phyloP scores from a whole-genome alignment of 2,113 vertebrate species.

The Ardeotis arabs region DNA sequence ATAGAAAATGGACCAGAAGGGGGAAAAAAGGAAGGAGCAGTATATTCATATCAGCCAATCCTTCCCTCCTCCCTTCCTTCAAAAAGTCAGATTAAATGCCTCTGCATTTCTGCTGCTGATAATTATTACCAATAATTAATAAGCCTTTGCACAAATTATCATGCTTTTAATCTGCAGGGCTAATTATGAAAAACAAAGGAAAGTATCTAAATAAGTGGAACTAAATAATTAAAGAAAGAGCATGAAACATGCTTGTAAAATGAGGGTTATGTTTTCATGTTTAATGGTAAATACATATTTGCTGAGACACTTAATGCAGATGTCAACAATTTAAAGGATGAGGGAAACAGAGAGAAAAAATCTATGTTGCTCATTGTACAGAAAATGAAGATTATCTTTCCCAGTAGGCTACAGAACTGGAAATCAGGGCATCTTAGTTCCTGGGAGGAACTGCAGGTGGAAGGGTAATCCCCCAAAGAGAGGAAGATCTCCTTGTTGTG shows the following conservation, averaged over 20 bases:
- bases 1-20: background rate
- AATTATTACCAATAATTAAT: background rate
- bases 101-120: background rate
- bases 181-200: background rate
- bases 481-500: background rate
- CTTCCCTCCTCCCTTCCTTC: background rate
- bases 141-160: background rate
- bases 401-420: background rate
- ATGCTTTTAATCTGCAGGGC: background rate
- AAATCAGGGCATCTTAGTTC: background rate
- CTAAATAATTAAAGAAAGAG: background rate
- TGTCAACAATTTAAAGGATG: background rate
- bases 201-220: background rate
- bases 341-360: background rate
- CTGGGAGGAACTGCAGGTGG: background rate
- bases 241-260: background rate
- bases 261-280: background rate
- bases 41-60: background rate
- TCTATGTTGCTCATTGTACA: background rate
- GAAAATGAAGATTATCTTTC: background rate
- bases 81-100: background rate
- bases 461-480: background rate
- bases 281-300: background rate
- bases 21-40: background rate
- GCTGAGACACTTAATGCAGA: background rate